These are phyloP conservation scores for Gnathonemus longibarbis DNA, from an alignment of 2,113 vertebrate genomes.

Conservation along the genomic window DNA sequence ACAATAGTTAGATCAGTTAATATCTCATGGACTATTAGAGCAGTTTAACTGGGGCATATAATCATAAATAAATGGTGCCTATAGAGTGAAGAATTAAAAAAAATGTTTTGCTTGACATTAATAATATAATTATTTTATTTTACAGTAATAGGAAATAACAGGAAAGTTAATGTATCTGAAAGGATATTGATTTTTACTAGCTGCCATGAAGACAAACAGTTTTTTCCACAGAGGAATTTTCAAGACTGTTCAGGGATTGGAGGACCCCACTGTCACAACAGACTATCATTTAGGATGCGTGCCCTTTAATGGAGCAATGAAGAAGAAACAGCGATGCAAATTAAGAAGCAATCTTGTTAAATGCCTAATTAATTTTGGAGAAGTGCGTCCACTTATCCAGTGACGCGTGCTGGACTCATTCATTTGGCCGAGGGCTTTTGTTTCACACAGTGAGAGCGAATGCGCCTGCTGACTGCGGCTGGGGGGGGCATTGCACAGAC, in stretches of 20 bases:
- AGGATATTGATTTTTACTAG: background rate
- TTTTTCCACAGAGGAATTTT: background rate
- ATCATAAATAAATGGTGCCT: background rate
- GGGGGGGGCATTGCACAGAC: background rate
- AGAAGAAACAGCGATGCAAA: background rate
- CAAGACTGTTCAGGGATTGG: background rate
- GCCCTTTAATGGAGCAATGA: background rate
- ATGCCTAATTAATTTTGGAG: background rate
- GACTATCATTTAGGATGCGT: background rate
- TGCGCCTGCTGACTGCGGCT: background rate
- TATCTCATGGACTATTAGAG: background rate
- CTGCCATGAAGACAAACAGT: background rate
- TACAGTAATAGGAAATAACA: background rate
- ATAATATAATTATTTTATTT: background rate
- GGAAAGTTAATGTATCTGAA: background rate
- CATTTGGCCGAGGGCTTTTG: background rate
- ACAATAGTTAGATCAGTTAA: background rate
- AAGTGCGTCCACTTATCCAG: background rate
- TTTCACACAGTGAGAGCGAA: background rate
- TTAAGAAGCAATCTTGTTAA: slow-evolving; percentile 9
- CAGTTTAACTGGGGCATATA: background rate
- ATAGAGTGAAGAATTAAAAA: background rate
- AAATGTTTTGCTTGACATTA: background rate
- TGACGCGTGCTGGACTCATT: background rate
- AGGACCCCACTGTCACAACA: background rate